Base-by-base conservation (phyloP, 2,888 invertebrate species). In the Dendrolimus houi region DNA sequence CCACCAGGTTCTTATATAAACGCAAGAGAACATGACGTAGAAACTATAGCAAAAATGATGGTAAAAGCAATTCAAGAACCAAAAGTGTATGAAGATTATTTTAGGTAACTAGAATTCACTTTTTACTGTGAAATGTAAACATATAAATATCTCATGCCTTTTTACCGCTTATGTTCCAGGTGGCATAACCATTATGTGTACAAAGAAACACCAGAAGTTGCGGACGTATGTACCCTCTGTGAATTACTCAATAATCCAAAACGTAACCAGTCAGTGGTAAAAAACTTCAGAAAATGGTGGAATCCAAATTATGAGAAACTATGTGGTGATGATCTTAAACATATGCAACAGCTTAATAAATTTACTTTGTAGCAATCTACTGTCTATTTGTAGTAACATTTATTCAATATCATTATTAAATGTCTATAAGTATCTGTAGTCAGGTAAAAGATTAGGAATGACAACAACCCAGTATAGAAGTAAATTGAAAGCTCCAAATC, bases 1-100 rank as follows among this genome's bases (percentile, higher is more conserved):
- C 86, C 87, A 3, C 85, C 86, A 0, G 71, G 73, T 6, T 85
- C 87, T 0, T 86, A 83, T 54, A 75, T 87, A 9, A 70, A 87
- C 53, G 85, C 85, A 8, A 61, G 63, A 9, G 62, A 66, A 57
- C 57, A 76, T 41, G 68, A 67, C n/a, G 65, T 75, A 0, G 61
- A 65, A 8, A 60, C 67, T 56, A 61, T 86, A 1, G 84, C 78
- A 2, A 55, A 64, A 0, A 55, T 72, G 52, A 81, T 87, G 62
- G 52, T 68, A 1, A 63, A 69, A 52, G 79, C 83, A 1, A 78
- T 83, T 1, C 64, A 61, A 8, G 66, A 78, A 52, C 71, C 61
- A 2, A 56, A 64, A 1, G 60, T 71, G 1, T 86, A 85, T 58
- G 64, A 69, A 13, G 61, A 78, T 6, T 84, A 82, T 63, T 85